These are phyloP conservation scores for Esperia sulphurella DNA, from an alignment of 2,888 invertebrate species.

Conservation along the genomic window DNA sequence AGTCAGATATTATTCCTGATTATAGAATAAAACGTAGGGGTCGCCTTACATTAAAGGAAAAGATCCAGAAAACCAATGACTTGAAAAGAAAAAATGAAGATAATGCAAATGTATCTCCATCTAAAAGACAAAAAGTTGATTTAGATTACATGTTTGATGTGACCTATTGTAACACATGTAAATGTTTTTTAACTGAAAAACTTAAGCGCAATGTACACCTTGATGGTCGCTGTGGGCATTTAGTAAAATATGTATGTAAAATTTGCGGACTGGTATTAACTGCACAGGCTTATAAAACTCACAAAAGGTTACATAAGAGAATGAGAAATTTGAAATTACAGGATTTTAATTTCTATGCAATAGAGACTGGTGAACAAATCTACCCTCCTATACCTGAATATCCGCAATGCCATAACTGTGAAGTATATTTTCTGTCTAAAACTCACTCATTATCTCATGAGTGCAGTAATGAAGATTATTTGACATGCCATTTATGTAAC, in stretches of 20 bases:
- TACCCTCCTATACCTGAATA: conserved; percentile 49
- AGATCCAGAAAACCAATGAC: not conserved
- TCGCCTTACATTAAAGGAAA: not conserved
- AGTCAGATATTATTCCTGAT: conserved; percentile 18
- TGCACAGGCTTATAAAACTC: conserved; percentile 26
- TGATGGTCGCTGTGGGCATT: conserved; percentile 31
- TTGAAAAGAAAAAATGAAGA: conserved; percentile 3
- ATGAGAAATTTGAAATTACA: conserved; percentile 35
- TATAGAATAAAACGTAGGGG: not conserved
- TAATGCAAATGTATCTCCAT: not conserved
- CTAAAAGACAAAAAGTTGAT: not conserved
- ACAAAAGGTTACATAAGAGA: conserved; percentile 36
- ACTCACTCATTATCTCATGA: conserved; percentile 32
- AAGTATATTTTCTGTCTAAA: conserved; percentile 43
- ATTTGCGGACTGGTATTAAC: conserved; percentile 51
- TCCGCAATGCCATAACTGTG: conserved; percentile 45
- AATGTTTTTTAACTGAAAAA: conserved; percentile 36
- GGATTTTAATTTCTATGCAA: conserved; percentile 46
- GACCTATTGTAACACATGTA: conserved; percentile 33
- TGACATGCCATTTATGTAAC: conserved; percentile 43
- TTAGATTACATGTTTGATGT: conserved; percentile 17
- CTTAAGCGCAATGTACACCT: conserved; percentile 29
- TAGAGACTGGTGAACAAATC: conserved; percentile 35
- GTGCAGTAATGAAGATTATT: conserved; percentile 35
- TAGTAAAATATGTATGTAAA: conserved; percentile 35